phyloP scores from a whole-genome alignment of 2,113 vertebrate species.

The Hippocampus guttulatus region DNA sequence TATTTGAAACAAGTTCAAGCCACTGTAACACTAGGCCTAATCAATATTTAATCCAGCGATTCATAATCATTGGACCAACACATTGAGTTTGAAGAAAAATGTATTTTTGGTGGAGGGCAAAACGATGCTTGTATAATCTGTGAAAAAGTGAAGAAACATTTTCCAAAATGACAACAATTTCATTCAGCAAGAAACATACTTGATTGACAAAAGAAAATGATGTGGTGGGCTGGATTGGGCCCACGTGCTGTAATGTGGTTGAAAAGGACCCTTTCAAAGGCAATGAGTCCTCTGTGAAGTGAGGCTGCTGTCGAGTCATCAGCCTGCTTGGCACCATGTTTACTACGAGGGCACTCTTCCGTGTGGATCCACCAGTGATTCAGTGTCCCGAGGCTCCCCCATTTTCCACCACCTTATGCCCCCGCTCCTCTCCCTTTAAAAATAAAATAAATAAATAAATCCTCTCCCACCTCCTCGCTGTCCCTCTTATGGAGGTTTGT shows the following conservation, averaged over 20 bases:
- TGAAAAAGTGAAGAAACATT: background rate
- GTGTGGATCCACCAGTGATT: conserved; percentile 46
- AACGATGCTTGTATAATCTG: background rate
- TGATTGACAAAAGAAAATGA: background rate
- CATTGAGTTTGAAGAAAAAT: too few species aligned
- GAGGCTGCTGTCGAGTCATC: conserved; percentile 29
- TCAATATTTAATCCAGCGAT: too few species aligned
- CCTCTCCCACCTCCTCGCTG: conserved; percentile 4
- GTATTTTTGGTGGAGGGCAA: conserved; percentile 8
- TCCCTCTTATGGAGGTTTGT: conserved; percentile 46
- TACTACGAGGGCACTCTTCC: conserved; percentile 55
- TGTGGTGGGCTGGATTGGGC: background rate
- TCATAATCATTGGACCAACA: too few species aligned
- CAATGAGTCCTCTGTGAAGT: background rate
- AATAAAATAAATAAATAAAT: background rate
- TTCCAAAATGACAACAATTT: background rate
- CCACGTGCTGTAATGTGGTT: background rate
- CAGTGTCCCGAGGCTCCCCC: conserved; percentile 16
- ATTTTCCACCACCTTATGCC: conserved; percentile 30
- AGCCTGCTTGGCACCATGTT: conserved; percentile 48
- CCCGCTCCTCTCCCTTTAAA: conserved; percentile 6
- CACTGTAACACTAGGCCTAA: too few species aligned
- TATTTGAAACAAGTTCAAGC: too few species aligned
- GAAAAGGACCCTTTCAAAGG: background rate
- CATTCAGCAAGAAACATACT: background rate